Base-by-base conservation (phyloP, 2,888 invertebrate genomes). In the Calliopum simillimum region DNA sequence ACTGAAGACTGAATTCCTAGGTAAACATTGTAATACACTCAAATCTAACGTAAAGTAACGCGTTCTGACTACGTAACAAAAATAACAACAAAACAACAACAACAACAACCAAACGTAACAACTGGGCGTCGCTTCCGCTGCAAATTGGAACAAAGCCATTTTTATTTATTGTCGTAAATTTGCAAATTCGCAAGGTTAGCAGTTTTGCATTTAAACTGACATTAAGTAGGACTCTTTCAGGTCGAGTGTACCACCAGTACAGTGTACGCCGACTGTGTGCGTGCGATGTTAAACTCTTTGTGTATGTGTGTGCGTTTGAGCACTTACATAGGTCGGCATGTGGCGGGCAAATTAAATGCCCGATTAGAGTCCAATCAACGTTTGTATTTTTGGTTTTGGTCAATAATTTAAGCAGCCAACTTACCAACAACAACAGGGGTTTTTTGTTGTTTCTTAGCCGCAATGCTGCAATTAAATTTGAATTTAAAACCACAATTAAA, bases 381-480 rank as follows among this genome's bases (percentile, higher is more conserved):
- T 62, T 64, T 55, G 21, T 69, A 53, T 63, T 12, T 51, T 62
- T 70, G 44, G 25, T 47, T 61, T 69, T 68, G 66, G 53, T 56
- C 66, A 73, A 71, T 64, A 69, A 70, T 64, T 66, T 69, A 56
- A 49, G 62, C 68, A 61, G 58, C 33, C 33, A 8, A 33, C 33
- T n/a, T n/a, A n/a, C n/a, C n/a, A n/a, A n/a, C n/a, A n/a, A n/a
- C 33, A 8, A 33, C 33, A 33, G 1, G 33, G 8, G 14, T 25
- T 33, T 58, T 56, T 19, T 19, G 53, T 19, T 11, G 5, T 19
- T 19, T 49, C 6, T 23, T 23, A 4, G 43, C 59, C n/a, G 25
- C 80, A 77, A 80, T 80, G 80, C 77, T 77, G 79, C 75, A 80
- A 79, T 79, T 75, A 78, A 80, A 79, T 79, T 79, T 79, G 80